Base-by-base conservation (phyloP, 1,140 invertebrate genomes). In the Oryzaephilus surinamensis region DNA sequence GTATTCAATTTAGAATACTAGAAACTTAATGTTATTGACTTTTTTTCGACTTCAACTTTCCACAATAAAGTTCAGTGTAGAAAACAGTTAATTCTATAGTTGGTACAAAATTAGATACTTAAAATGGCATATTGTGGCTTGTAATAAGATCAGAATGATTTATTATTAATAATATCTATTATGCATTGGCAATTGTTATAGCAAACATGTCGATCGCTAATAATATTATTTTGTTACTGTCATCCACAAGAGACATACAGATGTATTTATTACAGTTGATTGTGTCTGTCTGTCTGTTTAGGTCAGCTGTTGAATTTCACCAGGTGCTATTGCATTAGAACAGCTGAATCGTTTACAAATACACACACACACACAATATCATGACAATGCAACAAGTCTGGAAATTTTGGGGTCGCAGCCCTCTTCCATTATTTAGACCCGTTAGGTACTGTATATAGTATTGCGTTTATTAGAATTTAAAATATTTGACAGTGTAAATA, bases 231-330 rank as follows among this genome's bases (percentile, higher is more conserved):
- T 24, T 10, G 23, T n/a, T 24, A 24, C 11, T 24, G 23, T 24
- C 23, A 24, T 8, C n/a, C n/a, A 11, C 23, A 11, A n/a, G 23
- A 24, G 8, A 11, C 11, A 4, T 24, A 24, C 23, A 24, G 23
- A 24, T 24, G 23, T n/a, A n/a, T n/a, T n/a, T n/a, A n/a, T n/a
- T n/a, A n/a, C n/a, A n/a, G n/a, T n/a, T n/a, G n/a, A n/a, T n/a
- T n/a, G n/a, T n/a, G n/a, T n/a, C n/a, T n/a, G n/a, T n/a, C n/a
- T n/a, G n/a, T 24, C 23, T 24, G 23, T 24, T 11, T 24, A 24
- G 23, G 23, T 24, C 23, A 24, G 23, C 23, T 24, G 23, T 24
- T 24, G 23, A 24, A n/a, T 24, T 24, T 11, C 23, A 24, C 23
- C 23, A 24, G 23, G 23, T 24, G 23, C 23, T 24, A 11, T 11